A percentile compares a stretch with the other conserved stretches of the same genome.
Evolutionary conservation across 2,888 invertebrate species (phyloP).

Genomic region (Tribolium freemani): DNA sequence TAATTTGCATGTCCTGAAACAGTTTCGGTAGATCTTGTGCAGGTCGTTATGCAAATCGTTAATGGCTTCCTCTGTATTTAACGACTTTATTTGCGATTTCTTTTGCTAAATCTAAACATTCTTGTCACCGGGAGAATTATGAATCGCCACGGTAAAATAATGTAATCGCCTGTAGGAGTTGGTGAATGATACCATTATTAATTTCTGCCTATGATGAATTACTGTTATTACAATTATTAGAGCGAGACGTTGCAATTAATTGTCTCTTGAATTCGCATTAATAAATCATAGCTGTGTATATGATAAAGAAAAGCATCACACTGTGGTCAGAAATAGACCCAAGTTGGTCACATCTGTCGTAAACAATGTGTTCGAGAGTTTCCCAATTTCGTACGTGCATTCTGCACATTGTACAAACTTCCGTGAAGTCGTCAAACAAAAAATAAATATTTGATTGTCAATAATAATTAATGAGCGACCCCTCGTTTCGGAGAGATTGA

Average conservation of each 20-base stretch:
- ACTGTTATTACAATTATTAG: slow-evolving; percentile 13
- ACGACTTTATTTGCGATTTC: slow-evolving; percentile 6
- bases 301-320: neutral
- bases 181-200: slow-evolving; percentile 6
- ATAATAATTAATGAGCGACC: neutral
- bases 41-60: slow-evolving; percentile 20
- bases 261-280: neutral
- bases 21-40: neutral
- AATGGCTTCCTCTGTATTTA: slow-evolving; percentile 20
- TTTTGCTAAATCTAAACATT: neutral
- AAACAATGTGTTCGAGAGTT: neutral
- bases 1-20: neutral
- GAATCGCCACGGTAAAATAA: neutral
- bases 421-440: too few species aligned
- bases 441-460: neutral
- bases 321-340: neutral
- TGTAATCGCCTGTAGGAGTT: neutral
- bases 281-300: slow-evolving; percentile 5
- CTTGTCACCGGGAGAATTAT: neutral
- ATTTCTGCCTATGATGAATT: slow-evolving; percentile 4
- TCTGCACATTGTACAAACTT: too few species aligned
- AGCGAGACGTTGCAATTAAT: slow-evolving; percentile 2
- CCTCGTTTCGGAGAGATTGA: neutral
- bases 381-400: too few species aligned
- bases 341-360: neutral